Evolutionary conservation across 2,888 invertebrate genomes (phyloP).

Genomic region (Eurytoma californica): DNA sequence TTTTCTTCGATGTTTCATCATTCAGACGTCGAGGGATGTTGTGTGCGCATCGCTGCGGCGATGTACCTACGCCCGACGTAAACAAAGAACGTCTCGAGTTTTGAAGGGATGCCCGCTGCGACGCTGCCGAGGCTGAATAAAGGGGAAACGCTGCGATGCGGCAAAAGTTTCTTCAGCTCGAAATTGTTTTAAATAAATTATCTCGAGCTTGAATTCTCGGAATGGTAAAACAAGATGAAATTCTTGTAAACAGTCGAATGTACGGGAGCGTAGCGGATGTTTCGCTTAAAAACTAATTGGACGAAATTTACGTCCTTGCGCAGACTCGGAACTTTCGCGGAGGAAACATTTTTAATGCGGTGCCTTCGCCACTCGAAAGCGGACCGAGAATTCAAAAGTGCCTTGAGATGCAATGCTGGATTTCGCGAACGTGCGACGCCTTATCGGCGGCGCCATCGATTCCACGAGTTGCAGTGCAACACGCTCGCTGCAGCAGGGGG

Average conservation of each 20-base stretch:
- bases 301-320: neutral
- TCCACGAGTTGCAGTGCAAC: neutral
- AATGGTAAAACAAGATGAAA: too few relatives aligned
- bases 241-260: too few relatives aligned
- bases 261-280: too few relatives aligned
- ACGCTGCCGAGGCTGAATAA: neutral
- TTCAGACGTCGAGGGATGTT: neutral
- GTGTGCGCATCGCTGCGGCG: constrained; percentile 5
- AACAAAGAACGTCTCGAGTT: constrained; percentile 2
- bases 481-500: neutral
- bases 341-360: too few relatives aligned
- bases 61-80: constrained; percentile 3
- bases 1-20: neutral
- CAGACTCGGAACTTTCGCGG: neutral
- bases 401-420: too few relatives aligned
- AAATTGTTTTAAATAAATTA: neutral
- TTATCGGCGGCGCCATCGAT: constrained; percentile 2
- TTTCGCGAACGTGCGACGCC: neutral
- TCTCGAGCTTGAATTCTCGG: too few relatives aligned
- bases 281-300: too few relatives aligned
- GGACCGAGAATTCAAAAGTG: neutral
- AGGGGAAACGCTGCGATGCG: neutral
- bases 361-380: neutral
- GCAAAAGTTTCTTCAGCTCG: neutral
- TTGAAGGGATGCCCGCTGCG: neutral